These are phyloP conservation scores for Ectropis crepuscularia DNA, from an alignment of 2,888 invertebrate genomes.

Conservation along the genomic window DNA sequence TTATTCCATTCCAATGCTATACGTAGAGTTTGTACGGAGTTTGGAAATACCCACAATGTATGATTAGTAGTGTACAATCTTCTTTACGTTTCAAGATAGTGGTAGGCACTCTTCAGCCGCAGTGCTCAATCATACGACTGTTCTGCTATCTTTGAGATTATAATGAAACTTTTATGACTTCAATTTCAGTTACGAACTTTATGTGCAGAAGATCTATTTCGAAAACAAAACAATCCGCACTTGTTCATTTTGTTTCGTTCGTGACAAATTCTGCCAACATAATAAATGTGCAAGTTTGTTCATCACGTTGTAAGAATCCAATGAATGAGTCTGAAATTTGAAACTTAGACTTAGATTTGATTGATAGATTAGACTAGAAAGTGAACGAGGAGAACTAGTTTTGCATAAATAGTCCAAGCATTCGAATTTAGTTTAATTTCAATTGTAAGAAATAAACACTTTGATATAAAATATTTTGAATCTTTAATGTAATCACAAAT, in stretches of 20 bases:
- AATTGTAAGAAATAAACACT: slow-evolving; percentile 13
- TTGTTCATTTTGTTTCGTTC: slow-evolving; percentile 1
- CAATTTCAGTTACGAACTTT: slow-evolving; percentile 63
- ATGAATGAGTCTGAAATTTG: too few relatives aligned
- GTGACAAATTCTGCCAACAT: not conserved
- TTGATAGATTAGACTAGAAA: too few relatives aligned
- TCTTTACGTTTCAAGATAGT: slow-evolving; percentile 59
- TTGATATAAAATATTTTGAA: slow-evolving; percentile 6
- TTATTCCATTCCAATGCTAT: too few relatives aligned
- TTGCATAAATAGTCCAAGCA: not conserved
- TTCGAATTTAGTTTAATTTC: not conserved
- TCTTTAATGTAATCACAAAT: slow-evolving; percentile 23
- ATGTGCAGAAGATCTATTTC: slow-evolving; percentile 51
- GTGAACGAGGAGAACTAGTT: not conserved
- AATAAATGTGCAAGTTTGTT: too few relatives aligned
- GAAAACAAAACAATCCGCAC: slow-evolving; percentile 17
- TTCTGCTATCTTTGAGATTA: slow-evolving; percentile 78
- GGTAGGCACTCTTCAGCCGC: slow-evolving; percentile 65
- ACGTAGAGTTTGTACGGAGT: not conserved
- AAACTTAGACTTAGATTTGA: too few relatives aligned
- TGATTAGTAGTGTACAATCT: slow-evolving; percentile 45
- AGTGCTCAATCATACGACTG: slow-evolving; percentile 78
- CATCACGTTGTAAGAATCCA: too few relatives aligned
- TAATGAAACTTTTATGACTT: slow-evolving; percentile 81
- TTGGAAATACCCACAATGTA: not conserved